Evolutionary conservation across 2,888 invertebrate species (phyloP).

Genomic region (Drosophila neutralis): DNA sequence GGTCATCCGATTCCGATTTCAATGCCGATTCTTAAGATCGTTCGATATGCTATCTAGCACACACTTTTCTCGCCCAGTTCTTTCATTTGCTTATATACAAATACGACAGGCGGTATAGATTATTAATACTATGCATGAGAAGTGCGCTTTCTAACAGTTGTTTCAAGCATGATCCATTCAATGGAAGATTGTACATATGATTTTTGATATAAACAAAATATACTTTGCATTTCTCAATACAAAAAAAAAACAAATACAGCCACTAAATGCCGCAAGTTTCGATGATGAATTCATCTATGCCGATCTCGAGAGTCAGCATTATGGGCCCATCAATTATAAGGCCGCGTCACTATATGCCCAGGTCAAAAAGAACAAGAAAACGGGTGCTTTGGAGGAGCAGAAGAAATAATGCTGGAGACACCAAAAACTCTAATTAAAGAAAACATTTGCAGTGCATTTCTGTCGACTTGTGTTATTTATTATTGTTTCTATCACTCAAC

Average conservation of each 20-base stretch:
- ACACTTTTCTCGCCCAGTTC: conserved; percentile 42
- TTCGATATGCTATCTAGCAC: conserved; percentile 62
- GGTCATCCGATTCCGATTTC: conserved; percentile 9
- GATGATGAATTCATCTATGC: conserved; percentile 93
- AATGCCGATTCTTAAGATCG: conserved; percentile 58
- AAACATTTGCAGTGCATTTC: conserved; percentile 60
- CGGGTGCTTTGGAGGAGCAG: conserved; percentile 81
- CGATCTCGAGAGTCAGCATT: conserved; percentile 94
- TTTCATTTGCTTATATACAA: conserved; percentile 40
- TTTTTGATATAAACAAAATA: conserved; percentile 18
- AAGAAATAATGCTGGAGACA: conserved; percentile 48
- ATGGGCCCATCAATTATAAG: conserved; percentile 96
- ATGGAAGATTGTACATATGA: conserved; percentile 4
- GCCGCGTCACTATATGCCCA: conserved; percentile 93
- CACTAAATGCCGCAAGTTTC: conserved; percentile 89
- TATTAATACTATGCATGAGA: conserved; percentile 66
- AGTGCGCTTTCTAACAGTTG: conserved; percentile 48
- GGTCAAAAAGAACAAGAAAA: conserved; percentile 87
- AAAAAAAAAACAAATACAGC: conserved; percentile 86
- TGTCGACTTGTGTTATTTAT: conserved; percentile 18
- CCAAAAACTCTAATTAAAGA: background rate
- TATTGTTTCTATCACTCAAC: conserved; percentile 20
- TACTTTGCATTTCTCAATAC: conserved; percentile 21
- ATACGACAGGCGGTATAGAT: conserved; percentile 80
- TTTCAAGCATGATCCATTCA: conserved; percentile 33